phyloP scores from a whole-genome alignment of 2,113 vertebrate genomes.

The Corythaeola cristata region DNA sequence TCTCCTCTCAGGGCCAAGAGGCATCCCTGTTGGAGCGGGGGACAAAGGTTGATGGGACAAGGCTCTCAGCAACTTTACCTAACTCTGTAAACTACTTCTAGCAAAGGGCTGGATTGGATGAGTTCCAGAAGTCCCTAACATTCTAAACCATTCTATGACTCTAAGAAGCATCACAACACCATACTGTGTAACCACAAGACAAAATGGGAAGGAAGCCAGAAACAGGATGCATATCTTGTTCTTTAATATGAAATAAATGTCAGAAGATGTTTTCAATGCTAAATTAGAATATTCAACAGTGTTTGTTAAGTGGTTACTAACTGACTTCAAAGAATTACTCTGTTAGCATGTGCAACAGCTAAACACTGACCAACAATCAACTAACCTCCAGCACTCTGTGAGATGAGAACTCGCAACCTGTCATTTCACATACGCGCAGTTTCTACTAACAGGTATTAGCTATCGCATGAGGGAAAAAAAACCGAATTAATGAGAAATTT shows the following conservation, averaged over 20 bases:
- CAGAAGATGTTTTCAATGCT: neutral
- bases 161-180: neutral
- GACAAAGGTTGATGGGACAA: neutral
- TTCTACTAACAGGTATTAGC: neutral
- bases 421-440: neutral
- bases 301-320: neutral
- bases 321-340: neutral
- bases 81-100: neutral
- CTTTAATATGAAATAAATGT: neutral
- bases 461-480: neutral
- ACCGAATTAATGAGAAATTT: neutral
- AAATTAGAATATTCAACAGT: neutral
- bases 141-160: neutral
- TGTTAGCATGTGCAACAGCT: neutral
- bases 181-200: neutral
- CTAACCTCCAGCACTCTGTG: neutral
- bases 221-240: neutral
- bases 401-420: neutral
- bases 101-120: neutral
- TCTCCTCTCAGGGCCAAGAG: neutral
- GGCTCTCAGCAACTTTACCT: neutral
- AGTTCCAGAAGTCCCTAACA: neutral
- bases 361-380: neutral
- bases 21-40: rapidly evolving
- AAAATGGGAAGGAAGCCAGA: neutral